Evolutionary conservation across 2,888 invertebrate species (phyloP).

Genomic region (Liposcelis brunnea): DNA sequence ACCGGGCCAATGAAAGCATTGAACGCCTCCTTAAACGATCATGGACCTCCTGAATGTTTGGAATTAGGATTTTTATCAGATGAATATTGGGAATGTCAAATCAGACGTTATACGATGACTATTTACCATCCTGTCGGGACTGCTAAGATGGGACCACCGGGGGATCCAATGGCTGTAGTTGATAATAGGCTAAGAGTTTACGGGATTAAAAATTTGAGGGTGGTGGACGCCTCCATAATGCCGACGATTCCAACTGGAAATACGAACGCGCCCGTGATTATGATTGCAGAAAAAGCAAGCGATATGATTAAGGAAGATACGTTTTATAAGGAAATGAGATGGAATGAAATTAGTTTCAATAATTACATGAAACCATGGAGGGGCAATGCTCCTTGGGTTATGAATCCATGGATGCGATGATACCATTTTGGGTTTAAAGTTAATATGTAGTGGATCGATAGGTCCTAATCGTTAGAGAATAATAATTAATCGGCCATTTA

Average conservation of each 20-base stretch:
- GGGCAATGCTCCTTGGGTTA: too few species aligned
- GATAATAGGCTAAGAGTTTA: constrained; percentile 48
- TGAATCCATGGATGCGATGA: too few species aligned
- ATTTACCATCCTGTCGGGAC: constrained; percentile 72
- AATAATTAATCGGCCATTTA: too few species aligned
- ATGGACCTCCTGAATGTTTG: constrained; percentile 47
- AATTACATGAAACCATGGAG: too few species aligned
- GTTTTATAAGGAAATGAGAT: too few species aligned
- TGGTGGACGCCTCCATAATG: constrained; percentile 72
- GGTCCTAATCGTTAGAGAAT: too few species aligned
- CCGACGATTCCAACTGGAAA: constrained; percentile 62
- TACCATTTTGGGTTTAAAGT: too few species aligned
- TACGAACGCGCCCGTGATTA: constrained; percentile 65
- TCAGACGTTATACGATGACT: constrained; percentile 54
- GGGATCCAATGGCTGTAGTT: constrained; percentile 45
- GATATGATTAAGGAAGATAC: too few species aligned
- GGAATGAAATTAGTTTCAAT: too few species aligned
- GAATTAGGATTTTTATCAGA: constrained; percentile 44
- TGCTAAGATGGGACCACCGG: constrained; percentile 57
- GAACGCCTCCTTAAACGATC: constrained; percentile 44
- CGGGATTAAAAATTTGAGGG: constrained; percentile 48
- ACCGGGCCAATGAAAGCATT: constrained; percentile 41
- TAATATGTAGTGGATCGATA: too few species aligned
- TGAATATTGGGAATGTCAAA: constrained; percentile 60
- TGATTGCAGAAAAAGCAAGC: constrained; percentile 69